Evolutionary conservation across 2,797 vertebrate species (phyloP), one percentile per base, ranked within the genome.

Genomic region (Avahi laniger): DNA sequence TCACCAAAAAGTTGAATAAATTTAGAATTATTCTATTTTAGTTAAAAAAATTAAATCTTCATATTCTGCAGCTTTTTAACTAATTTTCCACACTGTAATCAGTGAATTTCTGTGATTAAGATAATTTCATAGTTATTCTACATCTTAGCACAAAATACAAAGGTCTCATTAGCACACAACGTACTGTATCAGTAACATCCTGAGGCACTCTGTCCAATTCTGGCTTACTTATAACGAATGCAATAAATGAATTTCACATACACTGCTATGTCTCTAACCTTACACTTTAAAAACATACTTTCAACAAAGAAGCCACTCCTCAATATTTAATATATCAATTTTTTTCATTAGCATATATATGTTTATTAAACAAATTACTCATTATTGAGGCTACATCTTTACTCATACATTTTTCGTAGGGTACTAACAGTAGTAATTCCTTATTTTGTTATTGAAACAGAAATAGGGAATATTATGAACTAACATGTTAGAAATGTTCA

Each of bases 81-180:
- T 81, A 38, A 92, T 83, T 90, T 80, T 1, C 9, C 24, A 22
- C 61, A 50, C 78, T 7, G 7, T 83, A 70, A 41, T 79, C 59
- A 82, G 12, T 30, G 87, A 96, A 54, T 7, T 15, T 76, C 28
- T 92, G 12, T 69, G 28, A 8, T 69, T 54, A 79, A 94, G 92
- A 90, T 86, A 83, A 63, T 76, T 80, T 78, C 24, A 61, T 72
- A 76, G 52, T 75, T 93, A 90, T 80, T 94, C 33, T 61, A 8
- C 48, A 33, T 63, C 30, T 59, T 18, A 93, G 6, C 80, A 81
- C 17, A 84, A 94, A 70, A 79, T 63, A n/a, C n/a, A 30, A 85
- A 73, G 38, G 0, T 48, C 57, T 93, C 17, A 17, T 73, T 69
- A 57, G 7, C 82, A 26, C 82, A 38, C 14, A 65, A 11, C 63